A percentile compares a stretch with the other conserved stretches of the same genome.
Conservation (phyloP, 1,140 invertebrate genomes). For the Drosophila neocordata region DNA sequence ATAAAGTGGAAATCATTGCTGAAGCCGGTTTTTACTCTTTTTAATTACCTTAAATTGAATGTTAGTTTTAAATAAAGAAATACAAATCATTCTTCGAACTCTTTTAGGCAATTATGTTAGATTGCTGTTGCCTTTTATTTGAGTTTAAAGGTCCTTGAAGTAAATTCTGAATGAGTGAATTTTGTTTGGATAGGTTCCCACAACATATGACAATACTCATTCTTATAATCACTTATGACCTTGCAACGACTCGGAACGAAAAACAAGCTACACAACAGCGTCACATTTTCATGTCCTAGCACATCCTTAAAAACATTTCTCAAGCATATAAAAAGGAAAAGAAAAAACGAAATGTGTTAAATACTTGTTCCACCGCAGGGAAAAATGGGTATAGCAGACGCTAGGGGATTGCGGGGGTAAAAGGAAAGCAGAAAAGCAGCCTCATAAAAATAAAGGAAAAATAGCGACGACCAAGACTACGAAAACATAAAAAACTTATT, state of each 20-base stretch:
- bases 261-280: slow-evolving; percentile 3
- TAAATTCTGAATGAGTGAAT: not conserved
- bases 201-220: not conserved
- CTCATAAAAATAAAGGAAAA: slow-evolving; percentile 35
- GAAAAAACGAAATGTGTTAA: slow-evolving; percentile 61
- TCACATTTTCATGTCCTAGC: slow-evolving; percentile 23
- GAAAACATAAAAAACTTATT: slow-evolving; percentile 49
- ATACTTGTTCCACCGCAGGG: slow-evolving; percentile 34
- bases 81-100: no score
- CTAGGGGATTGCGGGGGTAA: not conserved
- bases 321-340: slow-evolving; percentile 47
- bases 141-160: no score
- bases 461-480: slow-evolving; percentile 23
- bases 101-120: no score
- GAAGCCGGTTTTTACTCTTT: no score
- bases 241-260: slow-evolving; percentile 20
- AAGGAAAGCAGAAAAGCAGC: slow-evolving; percentile 28
- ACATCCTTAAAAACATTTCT: slow-evolving; percentile 63
- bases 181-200: not conserved
- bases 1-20: no score
- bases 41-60: no score
- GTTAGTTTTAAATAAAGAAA: no score
- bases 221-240: slow-evolving; percentile 18
- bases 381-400: slow-evolving; percentile 2
- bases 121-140: no score